Evolutionary conservation across 2,888 invertebrate genomes (phyloP), one percentile per base, ranked within the genome.

Genomic region (Drosophila fungiperda): DNA sequence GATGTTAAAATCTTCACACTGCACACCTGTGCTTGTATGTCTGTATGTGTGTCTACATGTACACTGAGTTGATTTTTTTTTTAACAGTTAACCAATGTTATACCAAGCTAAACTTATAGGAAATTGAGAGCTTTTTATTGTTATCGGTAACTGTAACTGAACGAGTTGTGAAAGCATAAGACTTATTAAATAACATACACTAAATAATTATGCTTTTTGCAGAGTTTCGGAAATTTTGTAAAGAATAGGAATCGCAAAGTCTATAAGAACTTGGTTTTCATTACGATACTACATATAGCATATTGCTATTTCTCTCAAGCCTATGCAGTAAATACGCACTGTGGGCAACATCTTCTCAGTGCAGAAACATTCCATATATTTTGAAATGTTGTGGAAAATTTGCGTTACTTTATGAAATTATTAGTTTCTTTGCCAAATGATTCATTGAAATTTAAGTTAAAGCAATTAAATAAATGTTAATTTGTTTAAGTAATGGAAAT

Each of bases 401-500:
- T 3, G 2, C 26, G n/a, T 38, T 20, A 23, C 20, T 53, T 57
- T 40, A 20, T 38, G 11, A 62, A 66, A 45, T 48, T 20, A n/a
- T 48, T 62, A 61, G 9, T 53, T 64, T 4, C 50, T 71, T 81
- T 83, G 68, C 45, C 54, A 54, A 32, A 66, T 83, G 78, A 83
- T 50, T 85, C 78, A 83, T 60, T 32, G 48, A 17, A 33, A 42
- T 72, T 69, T 48, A 38, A 45, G 54, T 57, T 26, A 48, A 58
- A 23, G 7, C 15, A 58, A 48, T 40, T 71, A 76, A 75, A 76
- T 64, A 26, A 11, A 48, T 72, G 72, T 62, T 83, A 82, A 83
- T 81, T 73, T 61, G 33, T 57, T 52, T 63, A 64, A 33, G 64
- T 57, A 60, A 76, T 83, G 83, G 67, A 76, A 80, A 85, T 76